These are phyloP conservation scores for Prionace glauca DNA, from an alignment of 2,797 vertebrate species.

Conservation along the genomic window DNA sequence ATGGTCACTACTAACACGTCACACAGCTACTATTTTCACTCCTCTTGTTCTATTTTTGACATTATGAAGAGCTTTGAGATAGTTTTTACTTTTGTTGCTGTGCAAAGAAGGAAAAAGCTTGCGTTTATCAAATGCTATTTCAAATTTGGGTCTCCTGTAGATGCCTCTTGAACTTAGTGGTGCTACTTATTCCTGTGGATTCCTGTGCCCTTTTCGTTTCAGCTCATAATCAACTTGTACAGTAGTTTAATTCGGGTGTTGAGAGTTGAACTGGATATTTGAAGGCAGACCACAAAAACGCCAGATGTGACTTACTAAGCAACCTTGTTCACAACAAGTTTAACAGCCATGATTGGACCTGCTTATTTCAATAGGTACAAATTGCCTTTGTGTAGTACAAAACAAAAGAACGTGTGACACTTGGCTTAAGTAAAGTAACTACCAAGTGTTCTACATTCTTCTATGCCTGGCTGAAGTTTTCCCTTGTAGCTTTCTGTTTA, in stretches of 20 bases:
- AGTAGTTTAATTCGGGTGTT: not conserved
- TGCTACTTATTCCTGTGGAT: not conserved
- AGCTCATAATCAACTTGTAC: not conserved
- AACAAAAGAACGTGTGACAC: not conserved
- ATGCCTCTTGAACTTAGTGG: not conserved
- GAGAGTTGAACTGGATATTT: not conserved
- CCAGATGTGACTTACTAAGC: not conserved
- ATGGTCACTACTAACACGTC: not conserved
- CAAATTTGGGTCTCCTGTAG: not conserved
- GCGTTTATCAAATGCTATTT: not conserved
- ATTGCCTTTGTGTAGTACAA: not conserved
- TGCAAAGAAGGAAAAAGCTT: not conserved
- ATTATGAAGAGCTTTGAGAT: not conserved
- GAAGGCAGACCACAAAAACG: not conserved
- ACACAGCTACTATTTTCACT: not conserved
- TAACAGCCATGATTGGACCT: not conserved
- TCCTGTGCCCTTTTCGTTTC: not conserved
- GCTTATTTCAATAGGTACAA: not conserved
- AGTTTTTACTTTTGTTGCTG: not conserved
- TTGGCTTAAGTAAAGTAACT: not conserved
- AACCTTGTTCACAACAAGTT: not conserved
- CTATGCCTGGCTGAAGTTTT: not conserved
- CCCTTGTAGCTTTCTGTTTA: not conserved
- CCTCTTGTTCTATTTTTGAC: not conserved
- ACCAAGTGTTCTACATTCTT: not conserved